These are phyloP conservation scores for Galerucella nymphaeae DNA, from an alignment of 2,888 invertebrate species.

Conservation along the genomic window DNA sequence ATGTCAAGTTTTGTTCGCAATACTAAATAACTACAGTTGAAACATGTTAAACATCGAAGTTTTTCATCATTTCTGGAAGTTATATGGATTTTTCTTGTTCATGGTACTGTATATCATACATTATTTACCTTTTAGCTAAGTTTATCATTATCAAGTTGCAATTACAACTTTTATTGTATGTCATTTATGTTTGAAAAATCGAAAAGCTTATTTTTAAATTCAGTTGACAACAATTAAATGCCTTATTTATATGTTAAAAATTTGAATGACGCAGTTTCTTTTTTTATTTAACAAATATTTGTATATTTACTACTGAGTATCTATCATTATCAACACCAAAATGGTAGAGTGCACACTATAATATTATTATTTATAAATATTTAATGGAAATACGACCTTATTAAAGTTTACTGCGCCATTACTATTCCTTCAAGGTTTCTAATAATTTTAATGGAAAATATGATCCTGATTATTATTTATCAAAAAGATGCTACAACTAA, in stretches of 20 bases:
- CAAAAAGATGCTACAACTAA: too few relatives aligned
- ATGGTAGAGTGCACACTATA: too few relatives aligned
- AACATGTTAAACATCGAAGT: conserved; percentile 13
- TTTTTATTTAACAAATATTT: neutral
- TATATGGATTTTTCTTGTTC: conserved; percentile 5
- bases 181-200: neutral
- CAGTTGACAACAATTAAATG: neutral
- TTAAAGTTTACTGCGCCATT: too few relatives aligned
- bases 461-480: too few relatives aligned
- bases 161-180: neutral
- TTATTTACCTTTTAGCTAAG: neutral
- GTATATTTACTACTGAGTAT: neutral
- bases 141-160: neutral
- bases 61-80: conserved; percentile 21
- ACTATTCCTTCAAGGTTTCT: too few relatives aligned
- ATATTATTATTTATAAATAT: too few relatives aligned
- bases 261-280: neutral
- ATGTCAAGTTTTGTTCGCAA: conserved; percentile 34
- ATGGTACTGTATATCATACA: conserved; percentile 18
- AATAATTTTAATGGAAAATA: too few relatives aligned
- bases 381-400: too few relatives aligned
- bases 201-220: neutral
- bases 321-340: too few relatives aligned
- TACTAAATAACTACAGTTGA: conserved; percentile 7
- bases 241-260: neutral